These are phyloP conservation scores for Zelostemma sp. DNA, from an alignment of 1,140 invertebrate species.

Conservation along the genomic window DNA sequence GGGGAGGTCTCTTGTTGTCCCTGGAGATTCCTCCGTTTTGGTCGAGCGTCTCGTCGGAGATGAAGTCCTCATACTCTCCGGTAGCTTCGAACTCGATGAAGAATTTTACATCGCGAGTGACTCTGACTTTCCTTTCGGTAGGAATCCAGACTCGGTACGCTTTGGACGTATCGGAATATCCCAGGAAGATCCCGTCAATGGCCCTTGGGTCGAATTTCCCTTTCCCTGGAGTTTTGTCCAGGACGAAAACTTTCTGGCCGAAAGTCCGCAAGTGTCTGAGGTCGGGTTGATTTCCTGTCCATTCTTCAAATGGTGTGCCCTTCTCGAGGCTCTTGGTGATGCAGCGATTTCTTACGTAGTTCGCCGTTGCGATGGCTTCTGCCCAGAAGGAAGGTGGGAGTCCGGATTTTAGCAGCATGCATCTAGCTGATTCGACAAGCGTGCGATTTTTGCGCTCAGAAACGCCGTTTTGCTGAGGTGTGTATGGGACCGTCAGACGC, in stretches of 20 bases:
- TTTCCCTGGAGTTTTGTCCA: constrained; percentile 15
- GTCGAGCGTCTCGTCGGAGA: neutral
- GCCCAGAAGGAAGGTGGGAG: constrained; percentile 18
- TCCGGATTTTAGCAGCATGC: constrained; percentile 23
- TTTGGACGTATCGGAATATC: constrained; percentile 17
- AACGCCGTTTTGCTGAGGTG: neutral
- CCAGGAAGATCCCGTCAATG: constrained; percentile 15
- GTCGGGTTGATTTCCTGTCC: constrained; percentile 15
- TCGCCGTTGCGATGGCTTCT: constrained; percentile 13
- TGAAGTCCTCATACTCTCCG: constrained; percentile 1
- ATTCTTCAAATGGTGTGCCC: constrained; percentile 35
- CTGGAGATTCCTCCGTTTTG: too few relatives aligned
- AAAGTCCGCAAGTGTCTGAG: neutral
- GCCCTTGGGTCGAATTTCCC: constrained; percentile 17
- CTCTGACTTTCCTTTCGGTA: constrained; percentile 9
- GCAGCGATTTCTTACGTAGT: constrained; percentile 20
- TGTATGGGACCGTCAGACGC: neutral
- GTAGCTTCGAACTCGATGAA: constrained; percentile 5
- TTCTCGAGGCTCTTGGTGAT: neutral
- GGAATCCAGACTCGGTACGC: constrained; percentile 24
- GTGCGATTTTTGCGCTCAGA: neutral
- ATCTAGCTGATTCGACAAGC: constrained; percentile 33
- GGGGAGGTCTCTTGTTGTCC: too few relatives aligned
- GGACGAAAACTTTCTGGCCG: constrained; percentile 3
- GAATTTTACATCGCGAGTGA: constrained; percentile 26